Evolutionary conservation across 2,797 vertebrate species (phyloP).

Genomic region (Megaceryle alcyon): DNA sequence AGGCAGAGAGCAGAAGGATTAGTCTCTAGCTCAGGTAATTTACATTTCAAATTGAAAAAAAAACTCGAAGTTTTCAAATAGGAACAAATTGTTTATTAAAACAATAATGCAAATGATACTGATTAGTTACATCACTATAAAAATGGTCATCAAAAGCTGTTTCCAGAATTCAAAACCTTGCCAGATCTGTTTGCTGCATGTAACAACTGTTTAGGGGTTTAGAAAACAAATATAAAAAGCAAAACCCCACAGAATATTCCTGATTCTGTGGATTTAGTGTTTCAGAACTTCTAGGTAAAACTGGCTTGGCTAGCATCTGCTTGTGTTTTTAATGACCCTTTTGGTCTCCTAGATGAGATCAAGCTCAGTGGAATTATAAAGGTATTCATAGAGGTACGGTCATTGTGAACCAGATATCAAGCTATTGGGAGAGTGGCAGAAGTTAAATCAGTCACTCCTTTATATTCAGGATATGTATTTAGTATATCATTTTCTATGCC

Average conservation of each 20-base stretch:
- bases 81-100: background rate
- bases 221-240: background rate
- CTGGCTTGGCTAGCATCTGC: background rate
- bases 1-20: background rate
- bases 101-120: background rate
- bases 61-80: background rate
- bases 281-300: background rate
- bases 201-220: background rate
- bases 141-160: background rate
- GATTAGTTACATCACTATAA: background rate
- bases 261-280: background rate
- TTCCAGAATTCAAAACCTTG: background rate
- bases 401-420: background rate
- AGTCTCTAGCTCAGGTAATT: background rate
- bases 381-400: background rate
- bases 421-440: background rate
- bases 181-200: background rate
- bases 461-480: background rate
- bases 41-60: background rate
- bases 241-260: background rate
- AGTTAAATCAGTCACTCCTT: background rate
- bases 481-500: background rate
- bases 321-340: background rate
- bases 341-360: background rate
- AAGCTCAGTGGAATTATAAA: background rate